Evolutionary conservation across 2,888 invertebrate genomes (phyloP).

Genomic region (Ephialtes manifestator): DNA sequence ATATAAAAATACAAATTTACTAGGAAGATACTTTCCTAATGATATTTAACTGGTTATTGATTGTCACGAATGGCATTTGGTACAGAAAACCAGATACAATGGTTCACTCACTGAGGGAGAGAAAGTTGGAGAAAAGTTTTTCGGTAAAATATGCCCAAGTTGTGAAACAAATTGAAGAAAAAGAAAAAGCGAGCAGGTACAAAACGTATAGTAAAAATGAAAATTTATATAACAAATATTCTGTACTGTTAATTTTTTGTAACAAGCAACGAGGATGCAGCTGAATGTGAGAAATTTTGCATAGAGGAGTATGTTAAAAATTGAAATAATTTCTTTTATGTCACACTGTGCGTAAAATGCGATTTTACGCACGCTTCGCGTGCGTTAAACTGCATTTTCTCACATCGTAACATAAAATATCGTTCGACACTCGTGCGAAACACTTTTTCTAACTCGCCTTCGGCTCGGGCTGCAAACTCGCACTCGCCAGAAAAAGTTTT

Average conservation of each 20-base stretch:
- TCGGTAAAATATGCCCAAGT: slow-evolving; percentile 87
- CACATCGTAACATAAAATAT: too few species aligned
- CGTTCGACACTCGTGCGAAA: too few species aligned
- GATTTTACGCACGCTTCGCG: too few species aligned
- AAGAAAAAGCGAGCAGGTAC: slow-evolving; percentile 88
- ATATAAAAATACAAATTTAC: not conserved
- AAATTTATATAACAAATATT: not conserved
- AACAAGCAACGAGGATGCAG: slow-evolving; percentile 67
- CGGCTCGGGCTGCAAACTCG: too few species aligned
- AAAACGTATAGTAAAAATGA: slow-evolving; percentile 16
- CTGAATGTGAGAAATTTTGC: slow-evolving; percentile 24
- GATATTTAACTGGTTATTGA: not conserved
- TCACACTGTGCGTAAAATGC: too few species aligned
- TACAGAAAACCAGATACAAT: slow-evolving; percentile 76
- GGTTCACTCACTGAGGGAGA: slow-evolving; percentile 89
- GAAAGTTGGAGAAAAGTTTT: slow-evolving; percentile 88
- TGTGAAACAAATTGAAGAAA: slow-evolving; percentile 88
- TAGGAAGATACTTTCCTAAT: not conserved
- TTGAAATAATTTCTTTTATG: not conserved
- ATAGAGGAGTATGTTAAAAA: slow-evolving; percentile 57
- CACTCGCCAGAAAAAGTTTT: too few species aligned
- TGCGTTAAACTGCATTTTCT: too few species aligned
- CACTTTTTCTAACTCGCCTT: too few species aligned
- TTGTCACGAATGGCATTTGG: not conserved
- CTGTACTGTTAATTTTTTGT: slow-evolving; percentile 8